A percentile compares a stretch with the other conserved stretches of the same genome.
These are phyloP conservation scores for Microcebus ravelobensis DNA, from an alignment of 2,113 vertebrate genomes.

Conservation along the genomic window DNA sequence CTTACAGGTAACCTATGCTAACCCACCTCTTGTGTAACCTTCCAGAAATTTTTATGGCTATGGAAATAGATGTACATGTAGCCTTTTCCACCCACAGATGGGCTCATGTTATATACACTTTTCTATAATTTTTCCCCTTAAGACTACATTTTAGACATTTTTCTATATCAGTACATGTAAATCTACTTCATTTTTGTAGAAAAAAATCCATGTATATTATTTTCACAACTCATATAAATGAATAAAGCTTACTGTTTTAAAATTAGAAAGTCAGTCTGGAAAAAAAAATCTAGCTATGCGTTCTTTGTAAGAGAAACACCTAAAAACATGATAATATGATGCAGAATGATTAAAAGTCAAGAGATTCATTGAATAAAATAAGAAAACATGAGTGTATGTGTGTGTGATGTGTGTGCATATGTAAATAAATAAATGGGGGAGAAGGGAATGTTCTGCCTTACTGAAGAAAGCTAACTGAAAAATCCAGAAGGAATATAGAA, in stretches of 20 bases:
- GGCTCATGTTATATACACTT: neutral
- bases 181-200: conserved; percentile 19
- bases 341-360: conserved; percentile 17
- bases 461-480: neutral
- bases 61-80: neutral
- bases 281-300: neutral
- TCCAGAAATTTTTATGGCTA: neutral
- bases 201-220: neutral
- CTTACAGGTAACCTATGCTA: neutral
- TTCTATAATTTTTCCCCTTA: neutral
- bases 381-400: neutral
- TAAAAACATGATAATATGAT: neutral
- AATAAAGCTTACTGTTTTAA: conserved; percentile 36
- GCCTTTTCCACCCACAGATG: neutral
- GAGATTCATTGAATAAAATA: conserved; percentile 8
- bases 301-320: conserved; percentile 3
- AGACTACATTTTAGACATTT: neutral
- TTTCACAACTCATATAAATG: conserved; percentile 2
- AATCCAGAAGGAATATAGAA: neutral
- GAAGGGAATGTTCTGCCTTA: neutral
- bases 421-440: neutral
- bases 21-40: neutral
- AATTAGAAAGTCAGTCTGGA: neutral
- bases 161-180: neutral
- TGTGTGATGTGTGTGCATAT: neutral